Evolutionary conservation across 23 tunicate species (phyloP).

Genomic region (Styela plicata): DNA sequence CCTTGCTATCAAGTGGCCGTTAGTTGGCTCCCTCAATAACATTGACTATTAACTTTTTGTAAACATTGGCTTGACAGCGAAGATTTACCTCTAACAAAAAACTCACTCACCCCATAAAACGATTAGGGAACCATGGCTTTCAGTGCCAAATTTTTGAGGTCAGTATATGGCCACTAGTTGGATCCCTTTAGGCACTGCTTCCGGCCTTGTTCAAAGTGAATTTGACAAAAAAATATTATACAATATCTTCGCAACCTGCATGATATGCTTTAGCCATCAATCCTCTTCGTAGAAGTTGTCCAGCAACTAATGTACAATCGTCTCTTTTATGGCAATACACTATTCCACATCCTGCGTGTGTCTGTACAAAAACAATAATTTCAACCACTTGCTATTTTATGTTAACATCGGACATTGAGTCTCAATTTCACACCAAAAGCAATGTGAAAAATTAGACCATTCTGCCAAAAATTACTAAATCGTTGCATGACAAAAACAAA

Average conservation of each 20-base stretch:
- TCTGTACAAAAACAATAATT: slow-evolving; percentile 20
- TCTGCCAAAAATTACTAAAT: no score
- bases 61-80: background rate
- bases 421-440: no score
- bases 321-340: slow-evolving; percentile 91
- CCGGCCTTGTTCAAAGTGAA: no score
- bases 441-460: no score
- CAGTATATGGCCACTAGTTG: no score
- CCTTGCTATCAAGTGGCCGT: no score
- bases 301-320: slow-evolving; percentile 72
- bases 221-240: background rate
- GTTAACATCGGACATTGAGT: no score
- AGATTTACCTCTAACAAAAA: background rate
- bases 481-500: no score
- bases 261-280: slow-evolving; percentile 84
- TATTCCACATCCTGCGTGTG: slow-evolving; percentile 69
- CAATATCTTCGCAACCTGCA: slow-evolving; percentile 68
- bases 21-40: no score
- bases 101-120: background rate
- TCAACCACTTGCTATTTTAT: background rate
- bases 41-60: background rate
- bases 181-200: no score
- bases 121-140: no score
- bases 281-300: slow-evolving; percentile 60
- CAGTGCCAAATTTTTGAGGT: no score